Evolutionary conservation across 2,888 invertebrate genomes (phyloP).

Genomic region (Polymixis lichenea): DNA sequence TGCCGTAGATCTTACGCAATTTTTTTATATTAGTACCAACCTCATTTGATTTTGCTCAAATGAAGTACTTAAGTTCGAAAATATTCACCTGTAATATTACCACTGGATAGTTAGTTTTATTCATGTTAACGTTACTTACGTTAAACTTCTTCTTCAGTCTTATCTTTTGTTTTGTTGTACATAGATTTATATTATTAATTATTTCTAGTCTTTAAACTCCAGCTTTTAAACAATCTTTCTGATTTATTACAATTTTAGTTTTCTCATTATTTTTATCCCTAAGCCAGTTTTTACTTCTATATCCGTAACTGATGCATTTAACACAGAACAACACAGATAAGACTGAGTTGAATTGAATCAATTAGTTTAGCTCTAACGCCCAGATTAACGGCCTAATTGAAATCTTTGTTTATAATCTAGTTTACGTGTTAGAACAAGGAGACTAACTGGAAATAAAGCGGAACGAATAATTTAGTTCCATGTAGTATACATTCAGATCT

Average conservation of each 20-base stretch:
- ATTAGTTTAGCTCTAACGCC: conserved; percentile 8
- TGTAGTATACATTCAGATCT: background rate
- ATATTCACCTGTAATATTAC: no score
- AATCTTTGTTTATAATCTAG: background rate
- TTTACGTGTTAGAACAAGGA: background rate
- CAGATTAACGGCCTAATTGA: background rate
- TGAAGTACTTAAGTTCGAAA: no score
- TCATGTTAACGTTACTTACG: no score
- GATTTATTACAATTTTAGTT: background rate
- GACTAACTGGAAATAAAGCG: background rate
- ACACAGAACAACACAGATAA: background rate
- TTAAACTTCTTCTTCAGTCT: background rate
- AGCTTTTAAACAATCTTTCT: background rate
- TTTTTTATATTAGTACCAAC: background rate
- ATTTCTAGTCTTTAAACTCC: background rate
- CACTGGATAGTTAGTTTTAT: background rate
- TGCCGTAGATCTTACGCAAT: background rate
- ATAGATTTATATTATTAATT: background rate
- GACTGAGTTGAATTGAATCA: conserved; percentile 13
- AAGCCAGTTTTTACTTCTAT: background rate
- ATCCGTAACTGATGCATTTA: background rate
- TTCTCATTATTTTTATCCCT: background rate
- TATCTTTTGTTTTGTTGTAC: background rate
- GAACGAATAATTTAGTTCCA: background rate
- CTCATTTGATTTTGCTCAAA: background rate